Conservation (phyloP, 2,113 vertebrate species). For the Gracilinanus agilis region DNA sequence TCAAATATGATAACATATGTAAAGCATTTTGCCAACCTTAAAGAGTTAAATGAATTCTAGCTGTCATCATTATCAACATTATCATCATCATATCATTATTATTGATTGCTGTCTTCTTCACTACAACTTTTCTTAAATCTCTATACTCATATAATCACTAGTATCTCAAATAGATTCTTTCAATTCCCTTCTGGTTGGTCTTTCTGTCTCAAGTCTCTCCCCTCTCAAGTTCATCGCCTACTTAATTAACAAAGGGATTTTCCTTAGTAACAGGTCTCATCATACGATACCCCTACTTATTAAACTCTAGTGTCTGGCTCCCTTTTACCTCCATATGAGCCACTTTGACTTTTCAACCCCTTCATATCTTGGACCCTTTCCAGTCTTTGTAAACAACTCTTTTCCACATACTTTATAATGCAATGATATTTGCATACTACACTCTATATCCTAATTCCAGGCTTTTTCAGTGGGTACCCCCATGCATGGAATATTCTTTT, state of each 20-base stretch:
- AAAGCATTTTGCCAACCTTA: not conserved
- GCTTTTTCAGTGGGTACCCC: not conserved
- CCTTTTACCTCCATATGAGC: not conserved
- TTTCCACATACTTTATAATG: not conserved
- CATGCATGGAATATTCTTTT: not conserved
- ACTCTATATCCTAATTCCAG: not conserved
- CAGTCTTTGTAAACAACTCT: not conserved
- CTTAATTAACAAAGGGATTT: not conserved
- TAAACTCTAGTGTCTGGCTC: not conserved
- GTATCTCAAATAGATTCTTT: not conserved
- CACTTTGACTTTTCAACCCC: not conserved
- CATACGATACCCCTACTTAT: not conserved
- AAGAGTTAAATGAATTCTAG: not conserved
- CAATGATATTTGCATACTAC: not conserved
- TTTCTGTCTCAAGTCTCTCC: not conserved
- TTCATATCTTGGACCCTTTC: not conserved
- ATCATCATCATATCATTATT: not conserved
- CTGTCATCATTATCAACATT: not conserved
- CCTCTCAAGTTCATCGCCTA: not conserved
- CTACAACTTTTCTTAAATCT: not conserved
- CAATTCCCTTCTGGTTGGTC: not conserved
- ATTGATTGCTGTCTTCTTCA: not conserved
- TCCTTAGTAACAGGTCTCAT: not conserved
- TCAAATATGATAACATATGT: not conserved
- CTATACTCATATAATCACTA: not conserved